Conservation (phyloP, 2,113 vertebrate species). For the Gadus chalcogrammus region DNA sequence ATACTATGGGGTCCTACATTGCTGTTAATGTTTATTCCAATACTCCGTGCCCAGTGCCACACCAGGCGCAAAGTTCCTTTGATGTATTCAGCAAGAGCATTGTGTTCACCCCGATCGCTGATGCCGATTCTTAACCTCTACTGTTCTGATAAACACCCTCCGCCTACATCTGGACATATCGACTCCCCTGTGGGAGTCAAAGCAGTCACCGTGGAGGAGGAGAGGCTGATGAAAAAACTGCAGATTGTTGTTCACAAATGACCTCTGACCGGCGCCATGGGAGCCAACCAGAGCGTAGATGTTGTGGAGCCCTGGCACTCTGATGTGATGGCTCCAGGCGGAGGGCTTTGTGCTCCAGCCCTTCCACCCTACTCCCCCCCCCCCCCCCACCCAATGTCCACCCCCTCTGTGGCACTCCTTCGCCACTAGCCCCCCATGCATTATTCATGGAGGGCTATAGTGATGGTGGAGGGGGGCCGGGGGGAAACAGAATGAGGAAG, state of each 20-base stretch:
- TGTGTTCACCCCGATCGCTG: constrained; percentile 57
- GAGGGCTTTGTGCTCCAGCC: constrained; percentile 63
- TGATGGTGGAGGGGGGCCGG: constrained; percentile 26
- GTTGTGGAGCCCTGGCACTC: constrained; percentile 64
- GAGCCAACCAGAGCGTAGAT: constrained; percentile 54
- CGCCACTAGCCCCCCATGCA: constrained; percentile 68
- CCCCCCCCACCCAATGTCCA: constrained; percentile 20
- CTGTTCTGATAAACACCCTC: constrained; percentile 66
- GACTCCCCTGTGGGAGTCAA: constrained; percentile 55
- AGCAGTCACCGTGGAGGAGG: no score
- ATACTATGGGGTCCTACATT: no score
- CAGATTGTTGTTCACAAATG: constrained; percentile 63
- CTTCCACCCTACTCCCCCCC: no score
- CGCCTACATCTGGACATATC: constrained; percentile 54
- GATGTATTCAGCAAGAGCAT: constrained; percentile 37
- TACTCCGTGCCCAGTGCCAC: no score
- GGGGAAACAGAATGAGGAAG: constrained; percentile 62
- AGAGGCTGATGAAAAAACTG: constrained; percentile 38
- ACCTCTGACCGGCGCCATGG: constrained; percentile 62
- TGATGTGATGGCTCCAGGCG: constrained; percentile 75
- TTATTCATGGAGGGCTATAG: constrained; percentile 62
- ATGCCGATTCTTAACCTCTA: constrained; percentile 59
- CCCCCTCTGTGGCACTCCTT: constrained; percentile 62
- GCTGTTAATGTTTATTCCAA: not conserved
- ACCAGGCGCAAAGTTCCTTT: constrained; percentile 11